Conservation (phyloP, 2,113 vertebrate species). For the Bucco capensis region DNA sequence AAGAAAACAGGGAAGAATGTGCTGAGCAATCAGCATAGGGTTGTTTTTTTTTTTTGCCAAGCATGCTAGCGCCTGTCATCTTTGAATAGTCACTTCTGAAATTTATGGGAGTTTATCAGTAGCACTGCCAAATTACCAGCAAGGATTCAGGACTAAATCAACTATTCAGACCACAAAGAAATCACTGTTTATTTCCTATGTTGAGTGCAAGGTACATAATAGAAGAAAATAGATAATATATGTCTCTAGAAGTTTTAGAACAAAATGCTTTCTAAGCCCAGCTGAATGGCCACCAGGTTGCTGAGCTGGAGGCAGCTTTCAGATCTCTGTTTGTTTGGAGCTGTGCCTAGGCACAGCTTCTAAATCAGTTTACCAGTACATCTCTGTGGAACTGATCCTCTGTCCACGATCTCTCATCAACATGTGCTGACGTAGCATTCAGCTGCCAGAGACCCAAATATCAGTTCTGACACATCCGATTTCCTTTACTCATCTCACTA, state of each 20-base stretch:
- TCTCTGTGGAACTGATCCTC: neutral
- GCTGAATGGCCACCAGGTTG: neutral
- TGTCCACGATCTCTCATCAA: neutral
- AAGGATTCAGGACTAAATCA: neutral
- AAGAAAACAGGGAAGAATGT: slow-evolving; percentile 30
- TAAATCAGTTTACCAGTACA: neutral
- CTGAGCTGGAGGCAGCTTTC: neutral
- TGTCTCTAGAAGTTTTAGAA: neutral
- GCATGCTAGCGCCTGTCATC: neutral
- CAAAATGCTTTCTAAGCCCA: neutral
- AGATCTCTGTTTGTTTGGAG: neutral
- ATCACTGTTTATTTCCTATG: neutral
- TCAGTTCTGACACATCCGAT: neutral
- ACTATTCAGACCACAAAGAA: neutral
- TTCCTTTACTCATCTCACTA: neutral
- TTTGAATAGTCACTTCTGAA: neutral
- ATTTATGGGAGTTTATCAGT: neutral
- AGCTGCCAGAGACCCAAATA: neutral
- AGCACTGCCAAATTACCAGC: neutral
- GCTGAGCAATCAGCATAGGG: slow-evolving; percentile 3
- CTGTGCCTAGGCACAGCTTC: neutral
- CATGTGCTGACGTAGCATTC: neutral
- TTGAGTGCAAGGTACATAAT: neutral
- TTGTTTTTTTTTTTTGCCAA: neutral
- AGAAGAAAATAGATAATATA: neutral